A percentile compares a stretch with the other conserved stretches of the same genome.
phyloP scores from a whole-genome alignment of 2,797 vertebrate genomes.

The Xenops minutus region DNA sequence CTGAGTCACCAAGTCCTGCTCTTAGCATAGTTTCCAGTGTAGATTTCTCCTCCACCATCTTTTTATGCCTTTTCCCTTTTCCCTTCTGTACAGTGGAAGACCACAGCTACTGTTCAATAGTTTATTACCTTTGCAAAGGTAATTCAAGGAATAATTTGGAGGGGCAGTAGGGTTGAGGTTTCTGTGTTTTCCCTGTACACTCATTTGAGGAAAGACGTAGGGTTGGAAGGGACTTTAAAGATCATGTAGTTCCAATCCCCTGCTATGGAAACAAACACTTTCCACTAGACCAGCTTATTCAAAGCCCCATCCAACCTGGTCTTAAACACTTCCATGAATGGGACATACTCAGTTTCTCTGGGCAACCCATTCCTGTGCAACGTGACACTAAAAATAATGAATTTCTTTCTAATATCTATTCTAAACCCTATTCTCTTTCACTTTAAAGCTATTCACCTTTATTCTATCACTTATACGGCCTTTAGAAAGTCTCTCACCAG shows the following conservation, averaged over 20 bases:
- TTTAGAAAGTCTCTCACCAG: background rate
- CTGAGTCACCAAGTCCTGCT: background rate
- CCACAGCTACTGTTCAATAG: background rate
- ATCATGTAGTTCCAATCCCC: background rate
- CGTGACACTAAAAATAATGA: background rate
- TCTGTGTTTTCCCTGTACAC: background rate
- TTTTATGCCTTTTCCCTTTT: background rate
- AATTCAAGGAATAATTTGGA: background rate
- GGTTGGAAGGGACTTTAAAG: accelerated
- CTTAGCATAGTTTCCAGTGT: background rate
- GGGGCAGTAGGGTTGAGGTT: accelerated
- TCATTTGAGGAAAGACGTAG: background rate
- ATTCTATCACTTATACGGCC: background rate
- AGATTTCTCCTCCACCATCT: background rate
- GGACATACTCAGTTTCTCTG: background rate
- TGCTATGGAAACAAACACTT: background rate
- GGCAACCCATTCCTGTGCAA: background rate
- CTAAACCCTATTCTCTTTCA: background rate
- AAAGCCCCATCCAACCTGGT: background rate
- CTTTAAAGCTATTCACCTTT: background rate
- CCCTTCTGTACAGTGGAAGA: background rate
- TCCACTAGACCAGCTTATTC: background rate
- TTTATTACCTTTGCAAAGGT: background rate
- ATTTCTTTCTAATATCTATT: background rate
- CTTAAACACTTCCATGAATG: background rate